Conservation (phyloP, 2,888 invertebrate species). For the Nomada flava region DNA sequence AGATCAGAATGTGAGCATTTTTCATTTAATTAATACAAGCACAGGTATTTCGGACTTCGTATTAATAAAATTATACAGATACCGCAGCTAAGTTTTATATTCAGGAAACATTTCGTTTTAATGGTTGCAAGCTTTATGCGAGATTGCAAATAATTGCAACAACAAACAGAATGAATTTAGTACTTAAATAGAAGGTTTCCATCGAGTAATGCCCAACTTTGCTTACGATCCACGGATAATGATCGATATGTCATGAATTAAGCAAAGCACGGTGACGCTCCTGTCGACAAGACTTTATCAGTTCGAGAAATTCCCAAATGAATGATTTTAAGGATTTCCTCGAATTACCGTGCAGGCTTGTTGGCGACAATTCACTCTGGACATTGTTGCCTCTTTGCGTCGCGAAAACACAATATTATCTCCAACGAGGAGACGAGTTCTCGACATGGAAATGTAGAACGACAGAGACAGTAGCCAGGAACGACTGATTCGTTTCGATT, state of each 20-base stretch:
- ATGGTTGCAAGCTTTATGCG: too few species aligned
- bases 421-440: constrained; percentile 32
- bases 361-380: constrained; percentile 43
- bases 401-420: constrained; percentile 63
- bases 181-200: too few species aligned
- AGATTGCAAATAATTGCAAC: too few species aligned
- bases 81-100: too few species aligned
- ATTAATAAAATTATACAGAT: too few species aligned
- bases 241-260: constrained; percentile 32
- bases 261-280: constrained; percentile 56
- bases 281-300: constrained; percentile 29
- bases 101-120: too few species aligned
- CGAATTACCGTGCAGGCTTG: constrained; percentile 47
- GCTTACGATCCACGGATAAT: not conserved
- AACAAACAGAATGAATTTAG: too few species aligned
- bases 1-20: too few species aligned
- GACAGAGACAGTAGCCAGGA: constrained; percentile 61
- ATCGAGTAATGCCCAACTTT: too few species aligned
- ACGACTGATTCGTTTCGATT: constrained; percentile 58
- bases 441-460: constrained; percentile 49
- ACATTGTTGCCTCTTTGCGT: constrained; percentile 47
- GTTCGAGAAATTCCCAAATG: constrained; percentile 32
- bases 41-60: too few species aligned
- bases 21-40: too few species aligned
- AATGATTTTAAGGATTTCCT: constrained; percentile 21